Evolutionary conservation across 35 echinoderm and acorn worm genomes (phyloP), one percentile per base, ranked within the genome.

Genomic region (Anneissia japonica): DNA sequence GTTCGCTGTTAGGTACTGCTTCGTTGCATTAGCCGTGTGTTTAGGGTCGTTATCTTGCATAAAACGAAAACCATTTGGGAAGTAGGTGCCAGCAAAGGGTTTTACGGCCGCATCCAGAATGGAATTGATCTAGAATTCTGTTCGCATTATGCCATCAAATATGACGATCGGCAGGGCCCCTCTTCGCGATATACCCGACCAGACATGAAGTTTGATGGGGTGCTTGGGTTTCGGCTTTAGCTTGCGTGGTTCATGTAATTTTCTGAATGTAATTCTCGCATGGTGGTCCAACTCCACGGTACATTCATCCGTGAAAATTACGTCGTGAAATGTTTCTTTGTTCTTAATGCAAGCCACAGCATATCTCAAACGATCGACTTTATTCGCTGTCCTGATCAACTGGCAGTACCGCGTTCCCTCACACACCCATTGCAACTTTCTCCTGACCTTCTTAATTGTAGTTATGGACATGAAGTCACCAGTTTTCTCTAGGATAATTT

Each of bases 21-120:
- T 34, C 3, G 56, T 39, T 23, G 21, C 29, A 30, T 75, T 74
- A 9, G 46, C 35, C 0, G 46, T 64, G 31, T 89, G 80, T 72
- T 89, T 89, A 0, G 79, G 79, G 51, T 84, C 82, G 33, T 90
- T 90, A 35, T 84, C 82, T 14, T 91, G 77, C 21, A 30, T 35
- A 38, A 91, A 85, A 38, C 77, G 39, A 31, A 85, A 84, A 32
- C 34, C 46, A 13, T 74, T 46, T 0, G 32, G 73, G 37, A 41
- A 91, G 36, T 32, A 37, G 30, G 30, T 4, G 21, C 26, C 0
- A 17, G 79, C 37, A 75, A 80, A 91, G 28, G 89, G 83, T 30
- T 80, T 23, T 31, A 89, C 36, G 30, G 79, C 74, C 3, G 45
- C 36, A 3, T 4, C 34, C 6, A 91, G 31, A 38, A 91, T 85